Base-by-base conservation (phyloP, 2,797 vertebrate genomes). In the Spinibarbus caldwelli region DNA sequence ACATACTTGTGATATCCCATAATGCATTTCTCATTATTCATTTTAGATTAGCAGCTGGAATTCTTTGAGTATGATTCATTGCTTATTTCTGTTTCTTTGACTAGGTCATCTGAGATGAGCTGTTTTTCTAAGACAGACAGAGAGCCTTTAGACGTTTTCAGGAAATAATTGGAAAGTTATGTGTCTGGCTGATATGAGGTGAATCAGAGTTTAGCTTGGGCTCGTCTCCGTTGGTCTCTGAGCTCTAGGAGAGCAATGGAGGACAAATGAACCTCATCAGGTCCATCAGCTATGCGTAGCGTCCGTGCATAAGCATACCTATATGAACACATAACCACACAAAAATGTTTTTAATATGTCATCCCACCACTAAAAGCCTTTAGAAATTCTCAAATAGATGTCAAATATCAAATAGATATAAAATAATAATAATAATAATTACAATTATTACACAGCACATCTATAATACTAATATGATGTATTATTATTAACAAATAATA, bases 211-310 rank as follows among this genome's bases (percentile, higher is more conserved):
- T 94, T 98, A 80, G 97, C 94, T 15, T 88, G 88, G 4, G 92
- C 31, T 19, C 76, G 87, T 85, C 91, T 93, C 0, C 95, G 90
- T 90, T 99, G 98, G 29, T 97, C 96, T 9, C 83, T 91, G 59
- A 99, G 93, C 87, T 99, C 98, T 89, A 97, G 91, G 73, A 72
- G 90, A 49, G 97, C 97, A 1, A 98, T 93, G 1, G 96, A 90
- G 2, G 97, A 97, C 79, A 99, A 97, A 84, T 99, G 97, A 70
- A 99, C 97, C 93, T 99, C 98, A 4, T 99, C 97, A 0, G 97
- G 97, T 5, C 98, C 97, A 0, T 99, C 97, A 0, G 97, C 97
- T 14, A 99, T 85, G 38, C 97, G 96, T 34, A 99, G 86, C 17
- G 95, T 93, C 47, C 96, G 94, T 0, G 89, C 89, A 0, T 94